Percentiles rank a stretch among this genome's conserved stretches.
Evolutionary conservation across 92 coral and sea anemone genomes (phyloP).

Genomic region (Epizoanthus stellaris): DNA sequence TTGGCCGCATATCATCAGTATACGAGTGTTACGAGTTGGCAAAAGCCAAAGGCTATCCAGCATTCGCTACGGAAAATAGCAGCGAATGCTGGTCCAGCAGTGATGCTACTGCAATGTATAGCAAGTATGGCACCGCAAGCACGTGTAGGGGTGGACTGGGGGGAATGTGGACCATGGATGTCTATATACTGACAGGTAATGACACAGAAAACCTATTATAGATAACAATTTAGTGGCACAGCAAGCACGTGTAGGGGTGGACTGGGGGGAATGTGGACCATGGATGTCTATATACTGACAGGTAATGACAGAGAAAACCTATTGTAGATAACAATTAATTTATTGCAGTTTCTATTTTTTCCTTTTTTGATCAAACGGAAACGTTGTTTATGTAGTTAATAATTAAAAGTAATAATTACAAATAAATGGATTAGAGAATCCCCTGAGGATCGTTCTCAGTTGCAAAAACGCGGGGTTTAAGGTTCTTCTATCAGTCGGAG

Average conservation of each 20-base stretch:
- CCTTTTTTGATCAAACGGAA: not conserved
- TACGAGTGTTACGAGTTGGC: constrained; percentile 21
- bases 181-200: constrained; percentile 22
- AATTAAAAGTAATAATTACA: not conserved
- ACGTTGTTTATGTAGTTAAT: not conserved
- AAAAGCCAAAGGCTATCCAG: not conserved
- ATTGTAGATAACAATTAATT: not conserved
- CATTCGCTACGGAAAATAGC: constrained; percentile 17
- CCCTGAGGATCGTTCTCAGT: too few relatives aligned
- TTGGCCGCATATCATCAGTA: constrained; percentile 11
- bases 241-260: constrained; percentile 11
- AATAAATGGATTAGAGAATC: too few relatives aligned
- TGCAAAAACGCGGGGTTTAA: too few relatives aligned
- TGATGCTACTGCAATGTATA: constrained; percentile 20
- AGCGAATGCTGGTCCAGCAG: constrained; percentile 26
- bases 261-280: constrained; percentile 14
- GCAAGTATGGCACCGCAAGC: constrained; percentile 10
- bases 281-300: constrained; percentile 24
- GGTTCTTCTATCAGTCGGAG: too few relatives aligned
- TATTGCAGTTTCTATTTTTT: not conserved
- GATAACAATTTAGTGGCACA: not conserved
- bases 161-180: constrained; percentile 26
- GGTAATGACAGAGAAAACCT: not conserved
- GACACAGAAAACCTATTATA: not conserved
- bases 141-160: constrained; percentile 5